Percentiles rank a stretch among this genome's conserved stretches.
These are phyloP conservation scores for Epistrophella euchroma DNA, from an alignment of 2,888 invertebrate species.

Conservation along the genomic window DNA sequence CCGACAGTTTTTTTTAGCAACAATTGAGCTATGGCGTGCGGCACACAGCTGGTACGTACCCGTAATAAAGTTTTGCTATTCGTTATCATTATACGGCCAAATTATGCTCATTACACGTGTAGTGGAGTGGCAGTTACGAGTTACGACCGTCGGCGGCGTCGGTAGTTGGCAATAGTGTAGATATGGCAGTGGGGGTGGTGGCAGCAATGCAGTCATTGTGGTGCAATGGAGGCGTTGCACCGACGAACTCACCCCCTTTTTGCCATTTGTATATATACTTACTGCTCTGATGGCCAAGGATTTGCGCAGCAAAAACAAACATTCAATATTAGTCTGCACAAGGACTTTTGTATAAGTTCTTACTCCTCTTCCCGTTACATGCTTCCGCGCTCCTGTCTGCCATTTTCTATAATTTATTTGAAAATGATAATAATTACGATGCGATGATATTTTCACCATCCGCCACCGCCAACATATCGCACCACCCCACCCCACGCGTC, in stretches of 20 bases:
- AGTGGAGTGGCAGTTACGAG: conserved; percentile 63
- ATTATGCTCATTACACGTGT: conserved; percentile 74
- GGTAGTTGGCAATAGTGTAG: neutral
- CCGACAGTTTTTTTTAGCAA: conserved; percentile 31
- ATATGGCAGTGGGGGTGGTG: neutral
- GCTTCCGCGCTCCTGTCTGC: conserved; percentile 59
- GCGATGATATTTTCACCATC: conserved; percentile 71
- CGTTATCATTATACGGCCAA: conserved; percentile 74
- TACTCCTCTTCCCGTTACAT: conserved; percentile 44
- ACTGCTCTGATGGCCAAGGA: conserved; percentile 17
- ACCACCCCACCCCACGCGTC: conserved; percentile 15
- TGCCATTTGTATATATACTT: neutral
- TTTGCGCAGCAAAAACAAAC: conserved; percentile 69
- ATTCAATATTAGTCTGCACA: conserved; percentile 25
- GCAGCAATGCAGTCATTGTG: conserved; percentile 8
- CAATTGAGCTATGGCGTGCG: conserved; percentile 74
- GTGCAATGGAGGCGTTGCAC: conserved; percentile 52
- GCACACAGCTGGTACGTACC: conserved; percentile 73
- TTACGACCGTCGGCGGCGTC: conserved; percentile 30
- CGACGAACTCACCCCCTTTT: conserved; percentile 28
- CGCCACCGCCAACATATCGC: conserved; percentile 34
- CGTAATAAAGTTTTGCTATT: conserved; percentile 74
- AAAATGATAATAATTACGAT: conserved; percentile 76
- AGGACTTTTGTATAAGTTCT: conserved; percentile 40
- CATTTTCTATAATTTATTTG: conserved; percentile 75